These are phyloP conservation scores for Champsocephalus gunnari DNA, from an alignment of 2,797 vertebrate genomes.

Conservation along the genomic window DNA sequence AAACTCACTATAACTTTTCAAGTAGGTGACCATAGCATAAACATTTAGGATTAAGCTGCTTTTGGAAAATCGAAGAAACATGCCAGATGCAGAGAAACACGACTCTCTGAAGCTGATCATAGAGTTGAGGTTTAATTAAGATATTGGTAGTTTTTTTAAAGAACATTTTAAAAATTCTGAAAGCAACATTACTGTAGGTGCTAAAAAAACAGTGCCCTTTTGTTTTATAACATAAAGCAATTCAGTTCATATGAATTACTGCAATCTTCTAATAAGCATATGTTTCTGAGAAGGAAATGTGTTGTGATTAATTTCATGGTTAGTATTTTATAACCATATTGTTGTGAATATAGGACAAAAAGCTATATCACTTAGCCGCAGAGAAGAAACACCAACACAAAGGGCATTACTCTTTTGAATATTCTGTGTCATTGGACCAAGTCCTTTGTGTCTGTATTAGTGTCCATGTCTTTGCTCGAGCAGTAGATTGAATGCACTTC, in stretches of 20 bases:
- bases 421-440: slow-evolving; percentile 78
- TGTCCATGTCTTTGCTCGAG: slow-evolving; percentile 76
- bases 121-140: not conserved
- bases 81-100: not conserved
- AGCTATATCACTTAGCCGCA: slow-evolving; percentile 25
- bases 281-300: not conserved
- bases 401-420: slow-evolving; percentile 67
- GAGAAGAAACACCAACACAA: slow-evolving; percentile 53
- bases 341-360: slow-evolving; percentile 47
- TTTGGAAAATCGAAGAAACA: slow-evolving; percentile 30
- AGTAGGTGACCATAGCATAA: slow-evolving; percentile 86
- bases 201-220: not conserved
- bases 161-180: not conserved
- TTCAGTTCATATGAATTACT: not conserved
- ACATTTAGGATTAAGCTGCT: slow-evolving; percentile 79
- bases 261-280: not conserved
- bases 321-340: slow-evolving; percentile 16
- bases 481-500: slow-evolving; percentile 84
- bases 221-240: slow-evolving; percentile 5
- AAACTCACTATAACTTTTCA: slow-evolving; percentile 85
- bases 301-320: slow-evolving; percentile 24
- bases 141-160: too few relatives aligned
- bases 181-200: not conserved
- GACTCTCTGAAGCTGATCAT: not conserved
- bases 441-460: slow-evolving; percentile 78